Evolutionary conservation across 2,888 invertebrate genomes (phyloP).

Genomic region (Pammene fasciana): DNA sequence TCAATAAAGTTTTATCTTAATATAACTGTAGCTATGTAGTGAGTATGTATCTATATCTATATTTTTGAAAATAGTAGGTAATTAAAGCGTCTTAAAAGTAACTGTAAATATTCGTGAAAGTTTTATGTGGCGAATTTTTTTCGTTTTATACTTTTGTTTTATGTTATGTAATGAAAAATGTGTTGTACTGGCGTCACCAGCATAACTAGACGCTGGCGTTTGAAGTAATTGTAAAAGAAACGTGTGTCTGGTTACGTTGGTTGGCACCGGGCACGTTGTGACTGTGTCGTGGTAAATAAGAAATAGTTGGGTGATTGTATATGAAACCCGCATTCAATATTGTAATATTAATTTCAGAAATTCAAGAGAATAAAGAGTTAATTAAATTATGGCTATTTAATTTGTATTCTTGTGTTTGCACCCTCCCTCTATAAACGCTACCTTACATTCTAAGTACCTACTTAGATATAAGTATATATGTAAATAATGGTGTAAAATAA

Average conservation of each 20-base stretch:
- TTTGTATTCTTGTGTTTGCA: conserved; percentile 50
- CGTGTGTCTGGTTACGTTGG: conserved; percentile 55
- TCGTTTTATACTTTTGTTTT: conserved; percentile 73
- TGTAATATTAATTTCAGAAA: conserved; percentile 83
- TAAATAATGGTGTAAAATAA: no score
- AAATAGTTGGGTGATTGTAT: conserved; percentile 83
- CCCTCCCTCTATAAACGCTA: background rate
- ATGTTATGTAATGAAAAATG: conserved; percentile 72
- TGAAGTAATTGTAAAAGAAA: conserved; percentile 9
- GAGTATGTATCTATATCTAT: conserved; percentile 80
- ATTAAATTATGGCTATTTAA: conserved; percentile 64
- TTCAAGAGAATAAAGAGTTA: conserved; percentile 84
- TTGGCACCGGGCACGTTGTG: conserved; percentile 64
- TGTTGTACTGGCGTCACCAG: conserved; percentile 62
- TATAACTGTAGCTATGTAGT: conserved; percentile 74
- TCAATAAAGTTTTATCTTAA: conserved; percentile 73
- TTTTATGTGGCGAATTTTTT: conserved; percentile 80
- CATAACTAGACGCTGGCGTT: conserved; percentile 49
- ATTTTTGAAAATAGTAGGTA: conserved; percentile 79
- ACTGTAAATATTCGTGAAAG: conserved; percentile 80
- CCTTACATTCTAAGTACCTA: background rate
- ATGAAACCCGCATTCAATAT: conserved; percentile 82
- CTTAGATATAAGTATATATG: no score
- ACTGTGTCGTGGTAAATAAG: conserved; percentile 82
- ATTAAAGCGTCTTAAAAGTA: conserved; percentile 68